Percentiles rank a stretch among this genome's conserved stretches.
Conservation (phyloP, 30 jellyfish, hydroid and myxozoan species). For the Pseudorhiza aurosa region DNA sequence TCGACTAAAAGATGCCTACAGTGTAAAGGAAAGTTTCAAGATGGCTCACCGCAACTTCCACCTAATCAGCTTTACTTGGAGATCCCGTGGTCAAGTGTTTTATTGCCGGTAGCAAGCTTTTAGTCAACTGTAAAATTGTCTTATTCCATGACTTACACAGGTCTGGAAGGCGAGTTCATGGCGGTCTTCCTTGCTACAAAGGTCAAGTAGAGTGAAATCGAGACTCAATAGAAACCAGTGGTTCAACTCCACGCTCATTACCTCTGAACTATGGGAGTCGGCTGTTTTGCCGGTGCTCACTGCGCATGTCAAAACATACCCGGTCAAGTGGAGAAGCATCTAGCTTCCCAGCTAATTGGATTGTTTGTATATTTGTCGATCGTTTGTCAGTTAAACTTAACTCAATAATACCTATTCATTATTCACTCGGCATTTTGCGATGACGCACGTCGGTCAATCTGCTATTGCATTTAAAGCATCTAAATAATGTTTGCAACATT, state of each 20-base stretch:
- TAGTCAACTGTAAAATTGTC: no score
- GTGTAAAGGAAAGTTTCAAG: no score
- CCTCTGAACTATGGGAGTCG: slow-evolving; percentile 21
- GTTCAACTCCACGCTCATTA: slow-evolving; percentile 19
- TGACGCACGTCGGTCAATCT: not conserved
- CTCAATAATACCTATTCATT: no score
- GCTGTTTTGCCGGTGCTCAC: slow-evolving; percentile 34
- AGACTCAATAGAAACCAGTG: slow-evolving; percentile 17
- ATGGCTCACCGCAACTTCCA: no score
- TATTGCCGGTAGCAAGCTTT: no score
- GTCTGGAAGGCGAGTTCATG: not conserved
- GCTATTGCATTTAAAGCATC: not conserved
- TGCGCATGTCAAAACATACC: slow-evolving; percentile 25
- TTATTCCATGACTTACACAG: no score
- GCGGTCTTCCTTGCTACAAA: not conserved
- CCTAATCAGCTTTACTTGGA: no score
- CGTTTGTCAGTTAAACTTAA: no score
- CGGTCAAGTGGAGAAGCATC: slow-evolving; percentile 14
- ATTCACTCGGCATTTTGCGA: no score
- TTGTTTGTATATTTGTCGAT: slow-evolving; percentile 4
- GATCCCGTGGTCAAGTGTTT: no score
- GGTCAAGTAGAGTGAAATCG: not conserved
- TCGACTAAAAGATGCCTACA: no score
- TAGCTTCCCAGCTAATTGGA: not conserved
- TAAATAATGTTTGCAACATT: no score